Evolutionary conservation across 2,113 vertebrate genomes (phyloP), one percentile per base, ranked within the genome.

Genomic region (Etheostoma cragini): DNA sequence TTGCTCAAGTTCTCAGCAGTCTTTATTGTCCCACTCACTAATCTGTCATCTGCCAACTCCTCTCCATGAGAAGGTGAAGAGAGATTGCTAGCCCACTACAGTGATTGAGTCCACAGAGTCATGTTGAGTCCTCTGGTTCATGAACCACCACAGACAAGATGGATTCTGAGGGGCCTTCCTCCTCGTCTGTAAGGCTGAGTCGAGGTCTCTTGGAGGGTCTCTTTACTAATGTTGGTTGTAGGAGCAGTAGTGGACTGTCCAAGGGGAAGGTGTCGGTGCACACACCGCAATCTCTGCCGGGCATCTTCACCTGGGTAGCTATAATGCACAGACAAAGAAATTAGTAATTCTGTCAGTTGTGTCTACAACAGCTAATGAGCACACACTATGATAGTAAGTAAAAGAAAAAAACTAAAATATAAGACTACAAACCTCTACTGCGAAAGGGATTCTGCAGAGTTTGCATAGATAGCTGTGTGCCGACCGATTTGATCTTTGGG

Each of bases 151-250:
- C 35, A 0, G 21, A 64, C 14, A 1, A 26, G 35, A 26, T 26
- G n/a, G 61, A 56, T 63, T 71, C 33, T 19, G 76, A 50, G 8
- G 76, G 76, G 61, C 42, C 53, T 24, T 86, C 76, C 21, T 80
- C 58, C 38, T 52, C 13, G 0, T 74, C 69, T 49, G 22, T 45
- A 0, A 79, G 49, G 61, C 66, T 63, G 61, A 83, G 72, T 38
- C 63, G 2, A 33, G 72, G 80, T 64, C 67, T 86, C 71, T 82
- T 82, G 35, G 80, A 21, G 3, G 54, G 42, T 66, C 1, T 67
- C 50, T 72, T 76, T 63, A 64, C 63, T 21, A 3, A n/a, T 24
- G 68, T 81, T 70, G 73, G 81, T n/a, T 83, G 85, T 5, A 77
- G 56, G 15, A 87, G 68, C 45, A 83, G 52, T 0, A 72, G 24